phyloP scores from a whole-genome alignment of 1,140 invertebrate genomes.

The Zophobas morio region DNA sequence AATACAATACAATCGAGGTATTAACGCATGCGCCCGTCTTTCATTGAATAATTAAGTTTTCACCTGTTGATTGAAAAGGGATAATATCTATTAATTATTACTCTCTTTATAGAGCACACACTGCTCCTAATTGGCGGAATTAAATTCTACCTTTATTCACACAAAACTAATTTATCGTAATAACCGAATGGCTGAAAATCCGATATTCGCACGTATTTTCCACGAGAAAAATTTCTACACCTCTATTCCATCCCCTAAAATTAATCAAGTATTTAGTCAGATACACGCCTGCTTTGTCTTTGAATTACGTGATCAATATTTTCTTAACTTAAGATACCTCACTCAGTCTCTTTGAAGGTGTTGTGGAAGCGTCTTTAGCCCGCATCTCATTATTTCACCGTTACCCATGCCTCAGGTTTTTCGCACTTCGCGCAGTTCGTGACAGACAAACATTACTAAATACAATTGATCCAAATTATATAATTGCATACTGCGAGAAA shows the following conservation, averaged over 20 bases:
- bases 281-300: conserved; percentile 19
- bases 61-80: conserved; percentile 37
- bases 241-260: neutral
- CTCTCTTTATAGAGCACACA: neutral
- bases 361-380: conserved; percentile 8
- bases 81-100: conserved; percentile 35
- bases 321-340: conserved; percentile 21
- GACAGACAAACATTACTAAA: conserved; percentile 7
- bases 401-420: conserved; percentile 21
- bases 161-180: conserved; percentile 17
- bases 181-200: conserved; percentile 8
- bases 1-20: conserved; percentile 9
- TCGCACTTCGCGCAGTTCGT: conserved; percentile 10
- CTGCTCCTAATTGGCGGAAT: conserved; percentile 19
- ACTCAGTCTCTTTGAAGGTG: conserved; percentile 18
- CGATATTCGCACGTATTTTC: conserved; percentile 24
- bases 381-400: conserved; percentile 21
- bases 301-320: conserved; percentile 23
- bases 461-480: conserved; percentile 29
- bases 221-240: conserved; percentile 5
- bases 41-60: conserved; percentile 34
- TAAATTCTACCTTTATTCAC: conserved; percentile 15
- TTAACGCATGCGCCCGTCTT: conserved; percentile 11
- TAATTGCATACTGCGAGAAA: neutral
- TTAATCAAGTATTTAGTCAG: conserved; percentile 34